phyloP scores from a whole-genome alignment of 1,140 invertebrate genomes.

The Anadara kagoshimensis region DNA sequence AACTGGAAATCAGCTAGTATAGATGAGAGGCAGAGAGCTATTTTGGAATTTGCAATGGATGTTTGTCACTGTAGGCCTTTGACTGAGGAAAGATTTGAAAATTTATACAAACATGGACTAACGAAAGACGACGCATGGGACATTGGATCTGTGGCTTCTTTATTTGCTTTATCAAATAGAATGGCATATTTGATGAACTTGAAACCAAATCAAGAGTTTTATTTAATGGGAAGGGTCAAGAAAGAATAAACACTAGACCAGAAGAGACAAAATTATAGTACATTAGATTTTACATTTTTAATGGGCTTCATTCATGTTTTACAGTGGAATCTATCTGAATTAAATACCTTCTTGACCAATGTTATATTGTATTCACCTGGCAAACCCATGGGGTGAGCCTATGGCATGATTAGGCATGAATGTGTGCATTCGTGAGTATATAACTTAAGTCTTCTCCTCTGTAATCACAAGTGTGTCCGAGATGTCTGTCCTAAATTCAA shows the following conservation, averaged over 20 bases:
- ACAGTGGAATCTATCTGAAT: too few relatives aligned
- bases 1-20: constrained; percentile 62
- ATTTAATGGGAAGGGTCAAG: constrained; percentile 56
- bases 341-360: too few relatives aligned
- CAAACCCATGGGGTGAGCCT: too few relatives aligned
- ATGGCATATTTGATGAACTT: constrained; percentile 60
- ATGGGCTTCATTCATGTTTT: too few relatives aligned
- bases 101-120: constrained; percentile 52
- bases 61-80: constrained; percentile 50
- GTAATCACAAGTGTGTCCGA: too few relatives aligned
- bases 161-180: constrained; percentile 62
- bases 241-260: constrained; percentile 41
- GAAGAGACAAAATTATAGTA: too few relatives aligned
- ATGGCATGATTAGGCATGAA: too few relatives aligned
- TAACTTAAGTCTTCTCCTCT: too few relatives aligned
- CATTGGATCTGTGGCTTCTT: constrained; percentile 57
- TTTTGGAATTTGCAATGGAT: constrained; percentile 58
- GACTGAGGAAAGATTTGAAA: constrained; percentile 47
- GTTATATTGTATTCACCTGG: too few relatives aligned
- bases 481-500: too few relatives aligned
- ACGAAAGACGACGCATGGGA: constrained; percentile 63
- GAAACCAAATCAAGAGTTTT: constrained; percentile 63
- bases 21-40: constrained; percentile 55
- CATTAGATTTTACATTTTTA: too few relatives aligned
- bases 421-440: too few relatives aligned